A percentile compares a stretch with the other conserved stretches of the same genome.
phyloP scores from a whole-genome alignment of 2,888 invertebrate genomes.

The Dynastes tityus region DNA sequence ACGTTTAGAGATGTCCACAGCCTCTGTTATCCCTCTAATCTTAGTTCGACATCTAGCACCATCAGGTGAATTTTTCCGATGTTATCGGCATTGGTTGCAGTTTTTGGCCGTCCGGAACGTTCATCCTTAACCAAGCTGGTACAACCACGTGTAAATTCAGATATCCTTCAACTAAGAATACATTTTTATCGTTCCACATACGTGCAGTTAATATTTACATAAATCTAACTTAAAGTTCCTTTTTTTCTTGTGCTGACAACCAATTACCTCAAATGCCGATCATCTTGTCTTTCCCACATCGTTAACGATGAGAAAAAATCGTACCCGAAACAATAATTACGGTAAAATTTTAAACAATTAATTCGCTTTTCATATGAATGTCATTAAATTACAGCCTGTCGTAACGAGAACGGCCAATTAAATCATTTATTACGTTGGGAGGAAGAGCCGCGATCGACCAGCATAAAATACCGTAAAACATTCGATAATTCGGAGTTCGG shows the following conservation, averaged over 20 bases:
- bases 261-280: constrained; percentile 10
- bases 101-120: too few relatives aligned
- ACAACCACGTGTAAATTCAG: too few relatives aligned
- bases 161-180: too few relatives aligned
- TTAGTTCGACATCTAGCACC: too few relatives aligned
- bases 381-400: constrained; percentile 33
- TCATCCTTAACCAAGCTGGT: too few relatives aligned
- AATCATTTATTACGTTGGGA: constrained; percentile 22
- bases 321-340: constrained; percentile 34
- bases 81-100: too few relatives aligned
- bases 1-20: too few relatives aligned
- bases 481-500: constrained; percentile 17
- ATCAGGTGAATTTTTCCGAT: too few relatives aligned
- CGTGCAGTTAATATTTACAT: too few relatives aligned
- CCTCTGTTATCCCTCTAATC: too few relatives aligned
- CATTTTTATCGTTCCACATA: too few relatives aligned
- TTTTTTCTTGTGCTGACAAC: not conserved
- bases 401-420: constrained; percentile 28
- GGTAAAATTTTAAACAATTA: constrained; percentile 35
- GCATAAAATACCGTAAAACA: not conserved
- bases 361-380: constrained; percentile 31
- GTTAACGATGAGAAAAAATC: constrained; percentile 32
- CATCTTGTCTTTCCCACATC: not conserved
- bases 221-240: too few relatives aligned
- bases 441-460: not conserved